Percentiles rank a stretch among this genome's conserved stretches.
phyloP scores from a whole-genome alignment of 1,140 invertebrate species.

The Aphelinus atriplicis region DNA sequence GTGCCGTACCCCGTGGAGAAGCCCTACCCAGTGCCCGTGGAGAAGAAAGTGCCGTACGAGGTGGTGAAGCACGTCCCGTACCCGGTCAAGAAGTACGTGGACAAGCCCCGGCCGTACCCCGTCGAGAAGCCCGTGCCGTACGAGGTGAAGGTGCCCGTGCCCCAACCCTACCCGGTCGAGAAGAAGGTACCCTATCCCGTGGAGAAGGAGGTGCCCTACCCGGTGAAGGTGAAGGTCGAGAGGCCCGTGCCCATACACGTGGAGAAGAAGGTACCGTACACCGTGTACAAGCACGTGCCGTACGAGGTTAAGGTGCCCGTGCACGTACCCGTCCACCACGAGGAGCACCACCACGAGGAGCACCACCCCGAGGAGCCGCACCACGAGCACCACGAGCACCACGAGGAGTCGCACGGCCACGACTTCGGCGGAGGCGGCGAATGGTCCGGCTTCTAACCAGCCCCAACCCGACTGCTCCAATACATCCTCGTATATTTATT shows the following conservation, averaged over 20 bases:
- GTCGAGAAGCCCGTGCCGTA: conserved; percentile 55
- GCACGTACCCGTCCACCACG: conserved; percentile 50
- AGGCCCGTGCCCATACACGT: conserved; percentile 51
- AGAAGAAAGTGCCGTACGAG: conserved; percentile 70
- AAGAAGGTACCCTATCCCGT: conserved; percentile 55
- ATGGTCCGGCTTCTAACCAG: conserved; percentile 1
- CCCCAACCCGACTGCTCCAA: not conserved
- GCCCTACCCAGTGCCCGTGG: conserved; percentile 69
- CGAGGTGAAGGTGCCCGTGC: conserved; percentile 14
- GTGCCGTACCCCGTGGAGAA: conserved; percentile 70
- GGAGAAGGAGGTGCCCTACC: conserved; percentile 53
- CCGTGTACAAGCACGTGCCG: conserved; percentile 63
- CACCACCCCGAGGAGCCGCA: conserved; percentile 3
- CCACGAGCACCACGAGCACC: not conserved
- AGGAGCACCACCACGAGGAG: conserved; percentile 44
- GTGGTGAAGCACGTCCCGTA: conserved; percentile 66
- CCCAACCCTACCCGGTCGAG: conserved; percentile 49
- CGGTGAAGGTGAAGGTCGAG: conserved; percentile 50
- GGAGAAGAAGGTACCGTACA: conserved; percentile 60
- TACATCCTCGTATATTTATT: not conserved
- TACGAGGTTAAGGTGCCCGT: conserved; percentile 30
- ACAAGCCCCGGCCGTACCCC: conserved; percentile 70
- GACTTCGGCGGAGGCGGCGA: not conserved
- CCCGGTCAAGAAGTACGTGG: conserved; percentile 68
- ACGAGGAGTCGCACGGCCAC: too few relatives aligned